These are phyloP conservation scores for Philopedon plagiatum DNA, from an alignment of 2,888 invertebrate species.

Conservation along the genomic window DNA sequence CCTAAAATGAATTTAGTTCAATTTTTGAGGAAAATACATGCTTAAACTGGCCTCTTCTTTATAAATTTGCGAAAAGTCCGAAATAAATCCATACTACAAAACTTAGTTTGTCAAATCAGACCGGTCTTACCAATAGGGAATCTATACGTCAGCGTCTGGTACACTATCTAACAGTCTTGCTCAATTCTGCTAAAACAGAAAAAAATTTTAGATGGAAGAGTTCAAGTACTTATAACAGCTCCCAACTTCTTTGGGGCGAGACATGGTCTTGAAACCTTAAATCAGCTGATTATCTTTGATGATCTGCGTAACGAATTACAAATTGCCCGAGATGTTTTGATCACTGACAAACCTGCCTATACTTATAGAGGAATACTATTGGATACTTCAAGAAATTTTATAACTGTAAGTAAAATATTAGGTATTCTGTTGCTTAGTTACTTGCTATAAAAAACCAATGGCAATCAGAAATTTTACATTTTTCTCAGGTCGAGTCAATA, in stretches of 20 bases:
- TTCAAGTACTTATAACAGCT: constrained; percentile 73
- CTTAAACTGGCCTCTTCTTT: too few relatives aligned
- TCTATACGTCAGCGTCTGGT: too few relatives aligned
- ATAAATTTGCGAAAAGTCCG: too few relatives aligned
- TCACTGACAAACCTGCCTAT: constrained; percentile 87
- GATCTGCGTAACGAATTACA: constrained; percentile 74
- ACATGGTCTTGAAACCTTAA: constrained; percentile 78
- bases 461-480: too few relatives aligned
- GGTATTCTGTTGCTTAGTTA: neutral
- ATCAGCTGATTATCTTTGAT: constrained; percentile 79
- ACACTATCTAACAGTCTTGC: too few relatives aligned
- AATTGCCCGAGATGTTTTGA: constrained; percentile 75
- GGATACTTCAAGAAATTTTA: constrained; percentile 92
- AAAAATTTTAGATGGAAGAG: constrained; percentile 64
- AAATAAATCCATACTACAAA: too few relatives aligned
- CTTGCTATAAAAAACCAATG: too few relatives aligned
- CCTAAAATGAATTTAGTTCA: too few relatives aligned
- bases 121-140: too few relatives aligned
- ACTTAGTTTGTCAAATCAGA: too few relatives aligned
- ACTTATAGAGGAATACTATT: constrained; percentile 81
- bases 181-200: neutral
- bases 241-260: constrained; percentile 78
- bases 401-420: constrained; percentile 67
- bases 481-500: constrained; percentile 73
- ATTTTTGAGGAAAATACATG: too few relatives aligned